phyloP scores from a whole-genome alignment of 2,797 vertebrate species.

The Argya squamiceps region DNA sequence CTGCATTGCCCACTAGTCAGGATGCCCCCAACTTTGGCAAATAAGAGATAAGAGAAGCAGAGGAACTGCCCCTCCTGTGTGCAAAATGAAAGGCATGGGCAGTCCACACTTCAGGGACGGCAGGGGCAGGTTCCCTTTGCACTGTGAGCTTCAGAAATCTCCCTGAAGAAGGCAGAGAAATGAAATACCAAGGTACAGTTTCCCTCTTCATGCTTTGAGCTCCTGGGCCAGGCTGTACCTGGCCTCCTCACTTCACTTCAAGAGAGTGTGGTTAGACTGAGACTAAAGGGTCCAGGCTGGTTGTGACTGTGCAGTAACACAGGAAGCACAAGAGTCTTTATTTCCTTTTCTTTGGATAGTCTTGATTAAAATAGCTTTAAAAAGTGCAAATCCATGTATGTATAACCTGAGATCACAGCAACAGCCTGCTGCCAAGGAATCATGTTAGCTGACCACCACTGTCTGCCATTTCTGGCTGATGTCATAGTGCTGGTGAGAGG shows the following conservation, averaged over 20 bases:
- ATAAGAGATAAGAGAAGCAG: background rate
- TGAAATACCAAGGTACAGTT: background rate
- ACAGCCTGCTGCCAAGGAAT: background rate
- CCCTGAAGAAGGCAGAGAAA: background rate
- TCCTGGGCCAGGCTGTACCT: background rate
- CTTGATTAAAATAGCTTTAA: background rate
- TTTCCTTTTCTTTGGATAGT: background rate
- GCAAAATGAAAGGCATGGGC: background rate
- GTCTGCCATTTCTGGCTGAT: background rate
- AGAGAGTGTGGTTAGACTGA: background rate
- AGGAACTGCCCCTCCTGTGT: background rate
- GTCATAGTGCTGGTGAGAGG: background rate
- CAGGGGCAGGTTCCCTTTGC: background rate
- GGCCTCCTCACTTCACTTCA: background rate
- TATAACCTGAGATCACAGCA: background rate
- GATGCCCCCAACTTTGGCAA: constrained; percentile 6
- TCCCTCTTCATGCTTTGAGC: background rate
- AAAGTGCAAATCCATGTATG: background rate
- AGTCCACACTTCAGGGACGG: background rate
- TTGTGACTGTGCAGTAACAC: fast-evolving
- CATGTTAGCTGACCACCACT: background rate
- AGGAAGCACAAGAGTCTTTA: background rate
- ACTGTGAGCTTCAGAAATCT: background rate
- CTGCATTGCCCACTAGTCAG: background rate
- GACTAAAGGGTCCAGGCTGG: background rate